Evolutionary conservation across 2,888 invertebrate species (phyloP), one percentile per base, ranked within the genome.

Genomic region (Philonicus albiceps): DNA sequence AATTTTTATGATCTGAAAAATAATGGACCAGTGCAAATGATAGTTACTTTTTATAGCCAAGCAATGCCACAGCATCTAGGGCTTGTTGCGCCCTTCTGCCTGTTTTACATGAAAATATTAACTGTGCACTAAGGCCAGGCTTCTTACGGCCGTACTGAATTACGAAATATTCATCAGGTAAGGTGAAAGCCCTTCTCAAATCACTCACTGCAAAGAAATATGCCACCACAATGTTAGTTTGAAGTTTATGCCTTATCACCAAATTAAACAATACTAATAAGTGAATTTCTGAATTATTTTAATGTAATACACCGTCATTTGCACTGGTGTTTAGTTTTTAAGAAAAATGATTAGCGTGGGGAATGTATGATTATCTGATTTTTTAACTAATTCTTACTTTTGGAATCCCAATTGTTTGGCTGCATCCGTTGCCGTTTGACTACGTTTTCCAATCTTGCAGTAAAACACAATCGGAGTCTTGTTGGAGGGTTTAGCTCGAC

Each of bases 21-120:
- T 49, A 55, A 64, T 43, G 34, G 19, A 73, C 55, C 40, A 64
- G 53, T 37, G 22, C 80, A 72, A 86, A 72, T 64, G 19, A 74
- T 78, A 64, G 64, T 80, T 86, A 88, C 87, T 87, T 91, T 40
- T 86, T 89, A 40, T 89, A 91, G 0, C 91, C 92, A 43, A 91
- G 80, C 0, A 88, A 86, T 0, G 87, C 80, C 0, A 90, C 94
- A 89, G 93, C 93, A 89, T 94, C 93, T 89, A 95, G 94, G 3
- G 95, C 96, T 90, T 92, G 93, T 8, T 92, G 93, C 88, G 95
- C 95, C 89, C 96, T 93, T 89, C 92, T 94, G 11, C 96, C 96
- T 87, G 94, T 93, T 92, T 93, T 94, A 89, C 96, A 96, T 86
- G 94, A 94, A 88, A 96, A 94, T 88, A 96, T 94, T 3, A 96